These are phyloP conservation scores for Illadopsis cleaveri DNA, from an alignment of 2,113 vertebrate genomes.

Conservation along the genomic window DNA sequence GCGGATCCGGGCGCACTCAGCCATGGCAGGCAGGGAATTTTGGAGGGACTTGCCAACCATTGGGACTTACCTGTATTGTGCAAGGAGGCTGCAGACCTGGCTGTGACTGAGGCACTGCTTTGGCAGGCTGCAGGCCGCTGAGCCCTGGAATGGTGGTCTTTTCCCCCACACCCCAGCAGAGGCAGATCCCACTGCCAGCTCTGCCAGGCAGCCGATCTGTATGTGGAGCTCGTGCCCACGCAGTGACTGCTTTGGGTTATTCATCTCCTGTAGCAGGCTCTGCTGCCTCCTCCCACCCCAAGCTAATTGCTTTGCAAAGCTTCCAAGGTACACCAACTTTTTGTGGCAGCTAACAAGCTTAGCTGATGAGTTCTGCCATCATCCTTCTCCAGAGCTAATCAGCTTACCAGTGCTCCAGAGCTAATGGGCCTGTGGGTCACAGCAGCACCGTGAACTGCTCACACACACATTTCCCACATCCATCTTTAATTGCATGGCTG, in stretches of 20 bases:
- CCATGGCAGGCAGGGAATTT: neutral
- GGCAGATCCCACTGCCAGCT: neutral
- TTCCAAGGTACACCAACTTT: conserved; percentile 53
- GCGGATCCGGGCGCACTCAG: neutral
- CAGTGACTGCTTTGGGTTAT: conserved; percentile 17
- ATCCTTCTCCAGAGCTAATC: conserved; percentile 62
- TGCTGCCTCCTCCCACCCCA: conserved; percentile 47
- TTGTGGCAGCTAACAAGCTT: conserved; percentile 60
- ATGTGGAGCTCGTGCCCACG: neutral
- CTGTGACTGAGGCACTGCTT: neutral
- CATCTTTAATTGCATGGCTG: conserved; percentile 45
- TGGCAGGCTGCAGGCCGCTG: neutral
- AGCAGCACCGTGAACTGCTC: conserved; percentile 12
- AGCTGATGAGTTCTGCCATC: conserved; percentile 62
- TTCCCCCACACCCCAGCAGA: neutral
- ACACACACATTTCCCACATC: neutral
- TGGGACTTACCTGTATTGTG: neutral
- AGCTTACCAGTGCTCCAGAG: conserved; percentile 48
- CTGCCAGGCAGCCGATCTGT: neutral
- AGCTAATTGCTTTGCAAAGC: conserved; percentile 49
- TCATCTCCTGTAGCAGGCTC: conserved; percentile 35
- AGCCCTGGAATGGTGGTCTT: neutral
- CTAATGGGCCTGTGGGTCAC: conserved; percentile 57
- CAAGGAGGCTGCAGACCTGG: neutral
- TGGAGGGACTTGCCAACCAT: neutral